These are phyloP conservation scores for Tachysurus vachellii DNA, from an alignment of 2,113 vertebrate species.

Conservation along the genomic window DNA sequence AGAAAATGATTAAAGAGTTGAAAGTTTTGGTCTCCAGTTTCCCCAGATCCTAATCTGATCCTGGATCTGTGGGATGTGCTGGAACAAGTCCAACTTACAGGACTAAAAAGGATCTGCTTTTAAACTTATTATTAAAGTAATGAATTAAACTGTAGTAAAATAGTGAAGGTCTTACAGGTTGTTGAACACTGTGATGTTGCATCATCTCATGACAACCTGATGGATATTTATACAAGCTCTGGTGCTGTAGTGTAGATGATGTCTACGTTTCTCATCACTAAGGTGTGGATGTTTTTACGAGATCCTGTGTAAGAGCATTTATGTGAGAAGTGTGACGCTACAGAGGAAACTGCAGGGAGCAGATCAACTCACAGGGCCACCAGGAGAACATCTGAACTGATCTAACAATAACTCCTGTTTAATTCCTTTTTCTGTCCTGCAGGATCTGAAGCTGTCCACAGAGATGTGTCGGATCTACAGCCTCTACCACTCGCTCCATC, in stretches of 20 bases:
- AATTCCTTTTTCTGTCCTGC: neutral
- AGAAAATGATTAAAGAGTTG: neutral
- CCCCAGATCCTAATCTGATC: neutral
- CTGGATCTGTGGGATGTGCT: neutral
- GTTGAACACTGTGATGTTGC: neutral
- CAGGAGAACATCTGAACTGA: neutral
- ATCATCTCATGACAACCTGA: neutral
- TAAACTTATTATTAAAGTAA: neutral
- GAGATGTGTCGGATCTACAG: constrained; percentile 86
- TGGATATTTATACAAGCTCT: neutral
- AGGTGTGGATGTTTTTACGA: neutral
- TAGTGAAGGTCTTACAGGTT: neutral
- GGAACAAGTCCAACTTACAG: neutral
- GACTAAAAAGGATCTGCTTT: neutral
- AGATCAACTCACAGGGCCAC: neutral
- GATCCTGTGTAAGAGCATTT: neutral
- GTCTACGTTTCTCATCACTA: neutral
- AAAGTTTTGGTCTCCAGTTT: neutral
- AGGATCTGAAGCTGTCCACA: constrained; percentile 88
- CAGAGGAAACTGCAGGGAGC: neutral
- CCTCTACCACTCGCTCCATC: constrained; percentile 90
- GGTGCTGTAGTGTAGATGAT: neutral
- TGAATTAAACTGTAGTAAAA: neutral
- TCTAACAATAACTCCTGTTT: neutral
- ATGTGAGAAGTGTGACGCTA: neutral